A percentile compares a stretch with the other conserved stretches of the same genome.
phyloP scores from a whole-genome alignment of 1,140 invertebrate genomes.

The Proctacanthus coquilletti region DNA sequence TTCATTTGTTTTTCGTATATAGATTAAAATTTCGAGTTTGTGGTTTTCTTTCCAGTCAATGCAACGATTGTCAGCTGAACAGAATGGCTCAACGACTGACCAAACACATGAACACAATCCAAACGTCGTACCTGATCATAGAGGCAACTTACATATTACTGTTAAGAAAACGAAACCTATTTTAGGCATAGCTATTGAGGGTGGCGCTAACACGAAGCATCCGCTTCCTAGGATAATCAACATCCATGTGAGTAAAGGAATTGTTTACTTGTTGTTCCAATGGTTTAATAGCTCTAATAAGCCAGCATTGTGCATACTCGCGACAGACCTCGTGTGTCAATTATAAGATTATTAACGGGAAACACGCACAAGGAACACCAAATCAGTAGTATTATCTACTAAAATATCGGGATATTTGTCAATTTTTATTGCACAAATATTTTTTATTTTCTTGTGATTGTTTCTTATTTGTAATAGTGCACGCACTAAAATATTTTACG shows the following conservation, averaged over 20 bases:
- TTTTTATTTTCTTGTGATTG: no score
- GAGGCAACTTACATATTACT: slow-evolving; percentile 69
- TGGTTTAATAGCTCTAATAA: neutral
- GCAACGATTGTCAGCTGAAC: slow-evolving; percentile 41
- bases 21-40: no score
- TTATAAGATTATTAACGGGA: no score
- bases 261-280: neutral
- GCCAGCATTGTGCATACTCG: no score
- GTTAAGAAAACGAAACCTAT: slow-evolving; percentile 86
- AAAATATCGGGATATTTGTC: no score
- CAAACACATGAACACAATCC: slow-evolving; percentile 42
- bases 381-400: no score
- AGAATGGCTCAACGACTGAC: slow-evolving; percentile 41
- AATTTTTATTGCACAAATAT: no score
- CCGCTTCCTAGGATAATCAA: slow-evolving; percentile 88
- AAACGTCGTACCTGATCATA: slow-evolving; percentile 62
- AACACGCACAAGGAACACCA: no score
- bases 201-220: slow-evolving; percentile 87
- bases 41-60: slow-evolving; percentile 46
- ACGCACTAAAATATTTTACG: no score
- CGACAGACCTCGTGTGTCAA: no score
- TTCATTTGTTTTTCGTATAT: no score
- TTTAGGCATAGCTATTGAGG: slow-evolving; percentile 91
- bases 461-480: no score
- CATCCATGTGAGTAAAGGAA: slow-evolving; percentile 66